Percentiles rank a stretch among this genome's conserved stretches.
Conservation (phyloP, 2,888 invertebrate genomes). For the Cheilosia variabilis region DNA sequence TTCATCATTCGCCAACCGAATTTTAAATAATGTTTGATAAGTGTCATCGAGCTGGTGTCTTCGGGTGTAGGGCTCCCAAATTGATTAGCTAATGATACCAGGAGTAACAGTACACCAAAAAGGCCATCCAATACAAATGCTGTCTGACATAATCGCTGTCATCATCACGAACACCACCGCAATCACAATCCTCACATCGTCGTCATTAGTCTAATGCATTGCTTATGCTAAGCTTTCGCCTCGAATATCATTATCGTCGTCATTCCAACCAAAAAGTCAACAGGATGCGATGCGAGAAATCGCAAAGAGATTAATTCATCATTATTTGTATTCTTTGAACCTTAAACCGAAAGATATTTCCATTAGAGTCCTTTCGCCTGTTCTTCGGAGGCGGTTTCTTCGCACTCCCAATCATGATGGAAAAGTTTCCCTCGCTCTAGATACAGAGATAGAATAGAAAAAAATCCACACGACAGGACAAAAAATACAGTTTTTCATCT, state of each 20-base stretch:
- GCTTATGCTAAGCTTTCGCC: constrained; percentile 43
- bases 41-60: constrained; percentile 2
- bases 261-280: constrained; percentile 30
- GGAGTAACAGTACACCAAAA: neutral
- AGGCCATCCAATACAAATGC: neutral
- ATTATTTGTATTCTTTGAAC: constrained; percentile 68
- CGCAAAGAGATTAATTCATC: constrained; percentile 55
- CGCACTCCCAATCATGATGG: constrained; percentile 35
- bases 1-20: constrained; percentile 32
- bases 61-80: constrained; percentile 14
- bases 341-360: constrained; percentile 55
- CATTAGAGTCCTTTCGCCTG: constrained; percentile 46
- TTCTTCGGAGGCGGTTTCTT: neutral
- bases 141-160: constrained; percentile 25
- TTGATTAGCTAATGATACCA: constrained; percentile 52
- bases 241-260: constrained; percentile 39
- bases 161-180: constrained; percentile 14
- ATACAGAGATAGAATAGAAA: constrained; percentile 21
- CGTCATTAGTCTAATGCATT: constrained; percentile 57
- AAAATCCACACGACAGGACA: constrained; percentile 9
- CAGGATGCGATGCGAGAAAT: constrained; percentile 26
- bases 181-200: neutral
- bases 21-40: constrained; percentile 38
- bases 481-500: constrained; percentile 51
- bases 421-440: constrained; percentile 26